A percentile compares a stretch with the other conserved stretches of the same genome.
These are phyloP conservation scores for Carterocephalus palaemon DNA, from an alignment of 2,888 invertebrate species.

Conservation along the genomic window DNA sequence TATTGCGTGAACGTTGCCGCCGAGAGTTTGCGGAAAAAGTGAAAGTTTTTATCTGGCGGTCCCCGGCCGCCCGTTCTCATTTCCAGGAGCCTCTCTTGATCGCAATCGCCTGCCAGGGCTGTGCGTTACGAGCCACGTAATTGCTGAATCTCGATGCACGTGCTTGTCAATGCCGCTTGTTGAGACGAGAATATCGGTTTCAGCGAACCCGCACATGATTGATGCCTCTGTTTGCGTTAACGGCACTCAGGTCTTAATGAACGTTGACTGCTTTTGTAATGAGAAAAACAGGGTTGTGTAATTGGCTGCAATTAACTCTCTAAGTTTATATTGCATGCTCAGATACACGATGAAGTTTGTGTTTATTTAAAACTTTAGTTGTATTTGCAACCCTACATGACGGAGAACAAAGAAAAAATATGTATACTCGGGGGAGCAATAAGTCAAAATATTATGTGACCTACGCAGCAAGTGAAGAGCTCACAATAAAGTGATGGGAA, in stretches of 20 bases:
- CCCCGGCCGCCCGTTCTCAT: slow-evolving; percentile 68
- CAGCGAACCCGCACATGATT: slow-evolving; percentile 18
- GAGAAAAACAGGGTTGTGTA: slow-evolving; percentile 16
- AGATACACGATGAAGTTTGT: no score
- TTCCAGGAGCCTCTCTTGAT: slow-evolving; percentile 66
- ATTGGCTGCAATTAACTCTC: slow-evolving; percentile 14
- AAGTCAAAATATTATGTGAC: slow-evolving; percentile 63
- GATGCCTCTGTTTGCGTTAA: slow-evolving; percentile 17
- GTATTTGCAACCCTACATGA: slow-evolving; percentile 19
- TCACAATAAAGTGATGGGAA: slow-evolving; percentile 26
- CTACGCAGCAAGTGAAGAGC: slow-evolving; percentile 34
- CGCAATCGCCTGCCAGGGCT: slow-evolving; percentile 47
- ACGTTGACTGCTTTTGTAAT: slow-evolving; percentile 9
- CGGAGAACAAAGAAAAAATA: slow-evolving; percentile 56
- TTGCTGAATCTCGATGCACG: slow-evolving; percentile 41
- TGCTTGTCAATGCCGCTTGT: slow-evolving; percentile 32
- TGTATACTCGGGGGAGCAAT: slow-evolving; percentile 54
- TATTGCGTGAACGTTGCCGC: slow-evolving; percentile 65
- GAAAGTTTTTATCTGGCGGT: slow-evolving; percentile 74
- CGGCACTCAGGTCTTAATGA: slow-evolving; percentile 18
- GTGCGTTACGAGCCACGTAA: slow-evolving; percentile 41
- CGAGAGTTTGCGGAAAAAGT: slow-evolving; percentile 68
- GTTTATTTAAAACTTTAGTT: neutral
- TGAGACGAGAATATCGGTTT: slow-evolving; percentile 23
- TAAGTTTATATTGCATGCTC: slow-evolving; percentile 1